These are phyloP conservation scores for Denticeps clupeoides DNA, from an alignment of 2,797 vertebrate species.

Conservation along the genomic window DNA sequence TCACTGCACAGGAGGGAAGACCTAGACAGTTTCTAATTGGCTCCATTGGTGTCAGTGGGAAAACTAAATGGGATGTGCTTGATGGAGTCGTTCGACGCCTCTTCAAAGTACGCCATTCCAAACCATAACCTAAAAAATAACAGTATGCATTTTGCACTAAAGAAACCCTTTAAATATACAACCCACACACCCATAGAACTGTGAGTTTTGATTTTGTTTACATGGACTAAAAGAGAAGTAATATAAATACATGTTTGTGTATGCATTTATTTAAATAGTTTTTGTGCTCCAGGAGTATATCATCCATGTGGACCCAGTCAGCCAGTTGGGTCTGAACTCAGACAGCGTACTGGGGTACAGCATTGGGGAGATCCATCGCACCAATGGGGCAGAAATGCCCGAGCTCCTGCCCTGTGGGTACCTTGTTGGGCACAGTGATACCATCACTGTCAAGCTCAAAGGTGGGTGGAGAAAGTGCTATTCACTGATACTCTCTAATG, in stretches of 20 bases:
- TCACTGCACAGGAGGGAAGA: slow-evolving; percentile 51
- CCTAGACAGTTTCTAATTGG: slow-evolving; percentile 68
- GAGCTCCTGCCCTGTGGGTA: slow-evolving; percentile 77
- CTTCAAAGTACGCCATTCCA: slow-evolving; percentile 59
- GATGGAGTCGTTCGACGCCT: slow-evolving; percentile 71
- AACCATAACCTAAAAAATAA: neutral
- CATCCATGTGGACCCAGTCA: slow-evolving; percentile 64
- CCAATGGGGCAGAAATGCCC: slow-evolving; percentile 49
- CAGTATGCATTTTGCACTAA: neutral
- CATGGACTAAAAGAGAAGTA: neutral
- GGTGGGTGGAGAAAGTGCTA: no score
- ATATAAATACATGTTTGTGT: neutral
- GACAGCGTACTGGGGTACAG: slow-evolving; percentile 74
- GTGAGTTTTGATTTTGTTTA: no score
- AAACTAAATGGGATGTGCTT: slow-evolving; percentile 78
- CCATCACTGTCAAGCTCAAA: slow-evolving; percentile 67
- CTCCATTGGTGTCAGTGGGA: slow-evolving; percentile 75
- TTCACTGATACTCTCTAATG: no score
- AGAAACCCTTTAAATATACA: neutral
- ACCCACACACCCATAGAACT: no score
- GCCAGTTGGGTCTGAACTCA: slow-evolving; percentile 67
- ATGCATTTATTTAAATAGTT: neutral
- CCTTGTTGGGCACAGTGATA: slow-evolving; percentile 73
- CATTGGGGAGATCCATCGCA: slow-evolving; percentile 67
- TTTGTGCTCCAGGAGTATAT: slow-evolving; percentile 64